A percentile compares a stretch with the other conserved stretches of the same genome.
Conservation (phyloP, 1,140 invertebrate species). For the Muscidifurax raptorellus region DNA sequence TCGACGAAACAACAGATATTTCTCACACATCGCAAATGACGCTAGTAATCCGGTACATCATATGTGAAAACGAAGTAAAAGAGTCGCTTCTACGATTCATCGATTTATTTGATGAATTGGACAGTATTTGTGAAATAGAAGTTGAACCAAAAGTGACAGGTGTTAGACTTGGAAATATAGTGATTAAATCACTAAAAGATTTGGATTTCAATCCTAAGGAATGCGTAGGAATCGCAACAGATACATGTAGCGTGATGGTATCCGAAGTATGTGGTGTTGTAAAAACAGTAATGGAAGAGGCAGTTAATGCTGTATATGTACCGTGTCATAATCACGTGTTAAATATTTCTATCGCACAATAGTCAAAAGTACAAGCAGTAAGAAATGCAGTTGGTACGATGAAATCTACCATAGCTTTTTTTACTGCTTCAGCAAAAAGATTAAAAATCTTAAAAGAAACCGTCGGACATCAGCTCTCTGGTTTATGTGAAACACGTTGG, state of each 20-base stretch:
- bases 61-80: too few relatives aligned
- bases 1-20: slow-evolving; percentile 64
- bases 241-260: slow-evolving; percentile 59
- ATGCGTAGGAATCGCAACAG: slow-evolving; percentile 61
- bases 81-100: too few relatives aligned
- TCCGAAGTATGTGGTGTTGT: slow-evolving; percentile 56
- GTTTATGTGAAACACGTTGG: slow-evolving; percentile 57
- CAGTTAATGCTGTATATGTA: slow-evolving; percentile 53
- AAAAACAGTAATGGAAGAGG: slow-evolving; percentile 48
- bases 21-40: slow-evolving; percentile 59
- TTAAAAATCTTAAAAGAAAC: slow-evolving; percentile 12
- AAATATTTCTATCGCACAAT: slow-evolving; percentile 57
- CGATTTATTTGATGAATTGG: too few relatives aligned
- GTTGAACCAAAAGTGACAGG: slow-evolving; percentile 54
- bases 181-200: slow-evolving; percentile 52
- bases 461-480: slow-evolving; percentile 45
- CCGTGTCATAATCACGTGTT: slow-evolving; percentile 60
- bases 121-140: too few relatives aligned
- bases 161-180: slow-evolving; percentile 53
- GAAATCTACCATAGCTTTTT: slow-evolving; percentile 60
- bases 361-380: slow-evolving; percentile 49
- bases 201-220: slow-evolving; percentile 53
- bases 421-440: slow-evolving; percentile 57
- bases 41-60: slow-evolving; percentile 57
- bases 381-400: slow-evolving; percentile 57